Percentiles rank a stretch among this genome's conserved stretches.
Evolutionary conservation across 2,888 invertebrate genomes (phyloP).

Genomic region (Agrochola macilenta): DNA sequence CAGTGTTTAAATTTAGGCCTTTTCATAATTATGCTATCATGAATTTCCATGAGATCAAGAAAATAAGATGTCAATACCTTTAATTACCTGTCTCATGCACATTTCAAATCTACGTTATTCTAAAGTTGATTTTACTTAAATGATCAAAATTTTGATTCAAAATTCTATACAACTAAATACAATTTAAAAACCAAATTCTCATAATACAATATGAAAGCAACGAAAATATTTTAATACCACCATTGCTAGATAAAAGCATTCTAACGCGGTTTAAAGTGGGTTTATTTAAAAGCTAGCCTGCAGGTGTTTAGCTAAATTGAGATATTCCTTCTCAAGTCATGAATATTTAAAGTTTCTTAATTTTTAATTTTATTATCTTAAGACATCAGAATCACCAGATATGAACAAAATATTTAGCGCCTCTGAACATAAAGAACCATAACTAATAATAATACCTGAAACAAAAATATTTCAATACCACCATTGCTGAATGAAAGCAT

Average conservation of each 20-base stretch:
- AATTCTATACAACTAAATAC: background rate
- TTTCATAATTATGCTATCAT: background rate
- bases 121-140: background rate
- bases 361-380: too few species aligned
- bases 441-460: too few species aligned
- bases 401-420: too few species aligned
- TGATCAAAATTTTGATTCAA: background rate
- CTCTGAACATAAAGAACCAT: too few species aligned
- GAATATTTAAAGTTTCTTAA: too few species aligned
- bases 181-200: background rate
- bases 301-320: constrained; percentile 84
- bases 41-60: background rate
- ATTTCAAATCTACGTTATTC: background rate
- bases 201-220: background rate
- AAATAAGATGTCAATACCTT: too few species aligned
- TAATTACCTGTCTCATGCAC: too few species aligned
- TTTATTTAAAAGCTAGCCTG: constrained; percentile 69
- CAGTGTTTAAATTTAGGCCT: background rate
- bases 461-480: constrained; percentile 6
- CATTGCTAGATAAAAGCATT: constrained; percentile 53
- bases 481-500: constrained; percentile 52
- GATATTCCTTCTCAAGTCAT: too few species aligned
- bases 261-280: constrained; percentile 57
- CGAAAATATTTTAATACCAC: constrained; percentile 5
- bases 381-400: too few species aligned